These are phyloP conservation scores for Bungarus multicinctus DNA, from an alignment of 2,113 vertebrate species.

Conservation along the genomic window DNA sequence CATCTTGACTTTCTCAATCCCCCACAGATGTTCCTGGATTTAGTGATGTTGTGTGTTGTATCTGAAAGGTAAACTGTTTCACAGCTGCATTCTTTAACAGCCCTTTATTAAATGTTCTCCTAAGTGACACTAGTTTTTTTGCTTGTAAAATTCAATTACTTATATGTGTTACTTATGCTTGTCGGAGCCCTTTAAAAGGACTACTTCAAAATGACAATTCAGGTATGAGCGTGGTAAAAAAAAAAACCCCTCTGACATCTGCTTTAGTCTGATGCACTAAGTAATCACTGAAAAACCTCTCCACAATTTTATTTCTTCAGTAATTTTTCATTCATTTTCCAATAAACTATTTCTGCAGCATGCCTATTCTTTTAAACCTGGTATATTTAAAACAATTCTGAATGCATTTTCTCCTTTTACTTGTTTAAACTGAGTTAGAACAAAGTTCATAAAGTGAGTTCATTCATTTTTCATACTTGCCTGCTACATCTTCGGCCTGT, in stretches of 20 bases:
- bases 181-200: neutral
- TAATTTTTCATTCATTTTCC: neutral
- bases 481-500: neutral
- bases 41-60: neutral
- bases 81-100: neutral
- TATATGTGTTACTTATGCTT: neutral
- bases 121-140: neutral
- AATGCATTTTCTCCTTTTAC: neutral
- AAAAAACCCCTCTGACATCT: neutral
- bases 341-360: neutral
- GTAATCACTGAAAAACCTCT: neutral
- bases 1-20: neutral
- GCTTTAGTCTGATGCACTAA: neutral
- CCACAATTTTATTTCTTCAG: neutral
- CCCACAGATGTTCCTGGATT: neutral
- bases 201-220: neutral
- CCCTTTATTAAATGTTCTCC: neutral
- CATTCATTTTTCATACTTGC: neutral
- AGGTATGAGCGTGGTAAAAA: neutral
- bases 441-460: neutral
- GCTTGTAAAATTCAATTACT: neutral
- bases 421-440: neutral
- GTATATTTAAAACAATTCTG: neutral
- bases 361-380: too few species aligned
- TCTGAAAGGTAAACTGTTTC: neutral